Evolutionary conservation across 2,888 invertebrate genomes (phyloP).

Genomic region (Pteria penguin): DNA sequence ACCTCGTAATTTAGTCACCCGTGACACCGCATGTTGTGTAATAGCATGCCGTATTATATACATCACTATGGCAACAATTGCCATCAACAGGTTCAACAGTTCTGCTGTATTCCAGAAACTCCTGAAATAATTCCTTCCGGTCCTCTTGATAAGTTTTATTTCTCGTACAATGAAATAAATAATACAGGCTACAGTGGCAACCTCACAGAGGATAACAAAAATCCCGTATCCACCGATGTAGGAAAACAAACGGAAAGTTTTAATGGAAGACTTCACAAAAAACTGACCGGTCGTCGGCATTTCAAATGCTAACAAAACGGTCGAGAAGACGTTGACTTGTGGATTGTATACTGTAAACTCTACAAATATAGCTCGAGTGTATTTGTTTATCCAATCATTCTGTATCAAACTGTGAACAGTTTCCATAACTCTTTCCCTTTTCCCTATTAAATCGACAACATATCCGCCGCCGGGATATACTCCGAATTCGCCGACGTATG

Average conservation of each 20-base stretch:
- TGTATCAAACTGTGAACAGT: slow-evolving; percentile 42
- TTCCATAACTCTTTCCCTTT: slow-evolving; percentile 42
- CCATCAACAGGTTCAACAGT: slow-evolving; percentile 54
- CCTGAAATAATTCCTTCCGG: slow-evolving; percentile 51
- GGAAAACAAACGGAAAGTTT: slow-evolving; percentile 63
- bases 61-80: slow-evolving; percentile 58
- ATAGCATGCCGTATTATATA: slow-evolving; percentile 66
- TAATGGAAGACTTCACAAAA: slow-evolving; percentile 48
- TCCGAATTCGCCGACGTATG: slow-evolving; percentile 60
- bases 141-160: slow-evolving; percentile 48
- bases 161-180: slow-evolving; percentile 58
- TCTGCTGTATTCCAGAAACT: slow-evolving; percentile 68
- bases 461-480: slow-evolving; percentile 68
- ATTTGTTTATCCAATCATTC: slow-evolving; percentile 60
- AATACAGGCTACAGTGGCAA: slow-evolving; percentile 52
- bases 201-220: slow-evolving; percentile 59
- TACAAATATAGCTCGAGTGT: slow-evolving; percentile 62
- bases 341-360: slow-evolving; percentile 69
- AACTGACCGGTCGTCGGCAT: slow-evolving; percentile 55
- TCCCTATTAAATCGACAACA: slow-evolving; percentile 61
- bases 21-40: slow-evolving; percentile 52
- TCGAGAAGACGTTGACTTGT: slow-evolving; percentile 65
- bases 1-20: slow-evolving; percentile 62
- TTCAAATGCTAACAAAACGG: slow-evolving; percentile 62
- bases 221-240: slow-evolving; percentile 64